Evolutionary conservation across 2,888 invertebrate species (phyloP).

Genomic region (Periphyllus acericola): DNA sequence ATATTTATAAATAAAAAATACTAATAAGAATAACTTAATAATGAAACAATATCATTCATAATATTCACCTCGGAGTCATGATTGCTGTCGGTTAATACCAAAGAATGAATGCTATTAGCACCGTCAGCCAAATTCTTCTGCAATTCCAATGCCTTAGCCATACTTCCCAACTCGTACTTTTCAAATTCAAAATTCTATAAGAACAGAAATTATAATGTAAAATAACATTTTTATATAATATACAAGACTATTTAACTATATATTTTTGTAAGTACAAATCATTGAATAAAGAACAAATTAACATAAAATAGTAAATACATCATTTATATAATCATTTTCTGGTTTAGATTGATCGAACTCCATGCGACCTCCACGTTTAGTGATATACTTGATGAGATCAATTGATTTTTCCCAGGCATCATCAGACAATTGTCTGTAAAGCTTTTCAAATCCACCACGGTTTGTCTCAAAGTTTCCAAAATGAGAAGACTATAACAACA

Average conservation of each 20-base stretch:
- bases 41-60: constrained; percentile 2
- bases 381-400: constrained; percentile 80
- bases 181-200: constrained; percentile 68
- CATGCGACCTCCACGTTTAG: constrained; percentile 77
- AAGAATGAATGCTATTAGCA: constrained; percentile 76
- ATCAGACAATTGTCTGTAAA: constrained; percentile 80
- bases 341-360: constrained; percentile 65
- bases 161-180: constrained; percentile 76
- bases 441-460: constrained; percentile 79
- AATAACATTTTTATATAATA: not conserved
- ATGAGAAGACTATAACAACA: constrained; percentile 71
- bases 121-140: constrained; percentile 76
- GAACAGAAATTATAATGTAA: not conserved
- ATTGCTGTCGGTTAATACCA: constrained; percentile 72
- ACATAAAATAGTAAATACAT: no score
- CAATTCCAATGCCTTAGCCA: constrained; percentile 80
- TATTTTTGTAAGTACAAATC: no score
- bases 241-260: no score
- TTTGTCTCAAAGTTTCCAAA: constrained; percentile 82
- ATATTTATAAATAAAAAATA: constrained; percentile 39
- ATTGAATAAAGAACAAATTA: no score
- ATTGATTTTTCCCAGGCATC: constrained; percentile 79
- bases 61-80: constrained; percentile 75
- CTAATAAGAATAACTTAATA: constrained; percentile 1
- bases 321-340: no score